A percentile compares a stretch with the other conserved stretches of the same genome.
Evolutionary conservation across 2,888 invertebrate genomes (phyloP).

Genomic region (Steinernema hermaphroditum): DNA sequence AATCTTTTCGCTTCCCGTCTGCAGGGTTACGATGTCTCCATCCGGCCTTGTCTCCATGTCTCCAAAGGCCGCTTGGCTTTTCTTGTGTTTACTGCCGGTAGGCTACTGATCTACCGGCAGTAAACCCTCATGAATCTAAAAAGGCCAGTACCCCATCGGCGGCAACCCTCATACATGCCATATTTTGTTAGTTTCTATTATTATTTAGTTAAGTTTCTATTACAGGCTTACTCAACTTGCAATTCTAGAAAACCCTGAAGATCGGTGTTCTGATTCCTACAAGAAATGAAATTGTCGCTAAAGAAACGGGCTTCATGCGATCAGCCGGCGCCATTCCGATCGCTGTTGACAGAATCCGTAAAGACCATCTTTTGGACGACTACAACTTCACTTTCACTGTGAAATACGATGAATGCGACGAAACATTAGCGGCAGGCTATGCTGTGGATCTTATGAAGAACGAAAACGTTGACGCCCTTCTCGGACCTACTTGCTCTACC

Average conservation of each 20-base stretch:
- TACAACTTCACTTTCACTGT: slow-evolving; percentile 1
- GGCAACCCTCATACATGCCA: no score
- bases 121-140: no score
- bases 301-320: slow-evolving; percentile 12
- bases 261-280: slow-evolving; percentile 6
- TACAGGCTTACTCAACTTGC: no score
- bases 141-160: no score
- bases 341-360: background rate
- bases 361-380: slow-evolving; percentile 1
- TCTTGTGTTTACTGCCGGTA: no score
- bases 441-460: slow-evolving; percentile 39
- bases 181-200: no score
- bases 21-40: no score
- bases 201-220: no score
- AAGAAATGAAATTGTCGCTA: background rate
- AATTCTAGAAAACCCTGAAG: background rate
- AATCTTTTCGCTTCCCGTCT: no score
- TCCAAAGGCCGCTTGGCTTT: no score
- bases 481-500: slow-evolving; percentile 48
- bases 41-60: no score
- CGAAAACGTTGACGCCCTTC: slow-evolving; percentile 45
- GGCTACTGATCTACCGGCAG: no score
- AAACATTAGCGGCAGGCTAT: slow-evolving; percentile 42
- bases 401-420: background rate
- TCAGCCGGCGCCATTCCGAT: slow-evolving; percentile 7